Percentiles rank a stretch among this genome's conserved stretches.
phyloP scores from a whole-genome alignment of 2,797 vertebrate species.

The Phrynocephalus vlangalii region DNA sequence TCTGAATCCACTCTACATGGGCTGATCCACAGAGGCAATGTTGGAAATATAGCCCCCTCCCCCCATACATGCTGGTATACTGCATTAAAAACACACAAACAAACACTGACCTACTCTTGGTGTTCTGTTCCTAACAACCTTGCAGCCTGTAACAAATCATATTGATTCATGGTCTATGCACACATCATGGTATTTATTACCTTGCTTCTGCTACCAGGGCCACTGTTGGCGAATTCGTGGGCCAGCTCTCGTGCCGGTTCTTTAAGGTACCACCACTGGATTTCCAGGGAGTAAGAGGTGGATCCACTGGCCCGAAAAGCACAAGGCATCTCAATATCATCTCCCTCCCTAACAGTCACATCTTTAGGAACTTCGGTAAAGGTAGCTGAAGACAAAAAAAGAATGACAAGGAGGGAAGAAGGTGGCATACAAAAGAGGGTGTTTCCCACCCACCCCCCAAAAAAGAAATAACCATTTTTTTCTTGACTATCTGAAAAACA shows the following conservation, averaged over 20 bases:
- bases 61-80: neutral
- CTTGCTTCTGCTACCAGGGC: constrained; percentile 87
- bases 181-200: constrained; percentile 72
- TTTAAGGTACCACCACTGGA: constrained; percentile 97
- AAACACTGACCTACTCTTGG: neutral
- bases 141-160: neutral
- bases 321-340: constrained; percentile 96
- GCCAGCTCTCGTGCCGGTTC: constrained; percentile 84
- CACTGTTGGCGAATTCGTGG: constrained; percentile 87
- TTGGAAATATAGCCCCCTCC: neutral
- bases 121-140: neutral
- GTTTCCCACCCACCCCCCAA: neutral
- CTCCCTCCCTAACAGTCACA: constrained; percentile 92
- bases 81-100: neutral
- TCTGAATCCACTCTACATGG: neutral
- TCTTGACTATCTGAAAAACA: constrained; percentile 13
- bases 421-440: constrained; percentile 50
- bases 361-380: constrained; percentile 96
- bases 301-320: constrained; percentile 90
- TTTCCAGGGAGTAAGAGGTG: constrained; percentile 91
- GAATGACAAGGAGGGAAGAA: constrained; percentile 51
- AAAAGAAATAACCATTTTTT: constrained; percentile 48
- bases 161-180: neutral
- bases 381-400: constrained; percentile 79
- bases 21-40: neutral